A percentile compares a stretch with the other conserved stretches of the same genome.
Evolutionary conservation across 35 echinoderm and acorn worm genomes (phyloP).

Genomic region (Ptychodera flava): DNA sequence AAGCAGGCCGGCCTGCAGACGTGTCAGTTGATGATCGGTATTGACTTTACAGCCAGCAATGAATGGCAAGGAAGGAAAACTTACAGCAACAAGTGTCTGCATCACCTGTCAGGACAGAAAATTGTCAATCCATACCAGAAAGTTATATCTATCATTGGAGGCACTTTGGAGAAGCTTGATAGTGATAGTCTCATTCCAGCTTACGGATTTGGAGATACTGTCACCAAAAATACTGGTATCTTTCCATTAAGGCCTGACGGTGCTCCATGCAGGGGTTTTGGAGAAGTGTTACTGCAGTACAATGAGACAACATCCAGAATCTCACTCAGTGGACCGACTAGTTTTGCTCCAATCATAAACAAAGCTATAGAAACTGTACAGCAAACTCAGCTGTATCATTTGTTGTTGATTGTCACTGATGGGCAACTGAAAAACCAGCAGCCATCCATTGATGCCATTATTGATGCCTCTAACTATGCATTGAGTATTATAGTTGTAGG

Average conservation of each 20-base stretch:
- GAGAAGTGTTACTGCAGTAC: constrained; percentile 73
- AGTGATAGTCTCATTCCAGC: constrained; percentile 80
- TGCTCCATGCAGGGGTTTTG: constrained; percentile 56
- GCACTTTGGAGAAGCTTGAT: constrained; percentile 92
- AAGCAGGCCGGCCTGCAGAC: constrained; percentile 73
- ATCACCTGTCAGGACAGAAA: constrained; percentile 66
- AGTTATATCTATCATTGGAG: constrained; percentile 72
- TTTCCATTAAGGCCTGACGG: constrained; percentile 51
- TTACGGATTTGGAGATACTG: constrained; percentile 81
- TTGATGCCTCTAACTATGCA: constrained; percentile 70
- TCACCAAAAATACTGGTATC: constrained; percentile 38
- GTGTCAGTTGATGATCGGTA: constrained; percentile 83
- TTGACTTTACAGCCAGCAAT: constrained; percentile 98
- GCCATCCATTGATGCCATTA: constrained; percentile 45
- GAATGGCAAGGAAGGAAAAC: constrained; percentile 92
- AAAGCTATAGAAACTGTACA: constrained; percentile 74
- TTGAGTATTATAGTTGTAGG: constrained; percentile 91
- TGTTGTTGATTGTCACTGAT: constrained; percentile 79
- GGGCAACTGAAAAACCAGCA: constrained; percentile 50
- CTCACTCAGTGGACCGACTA: constrained; percentile 73
- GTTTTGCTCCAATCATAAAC: constrained; percentile 79
- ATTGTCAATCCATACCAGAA: constrained; percentile 90
- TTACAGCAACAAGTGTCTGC: constrained; percentile 49
- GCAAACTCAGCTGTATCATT: constrained; percentile 70
- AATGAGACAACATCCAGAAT: constrained; percentile 19